A percentile compares a stretch with the other conserved stretches of the same genome.
These are phyloP conservation scores for Zapus hudsonius DNA, from an alignment of 2,113 vertebrate genomes.

Conservation along the genomic window DNA sequence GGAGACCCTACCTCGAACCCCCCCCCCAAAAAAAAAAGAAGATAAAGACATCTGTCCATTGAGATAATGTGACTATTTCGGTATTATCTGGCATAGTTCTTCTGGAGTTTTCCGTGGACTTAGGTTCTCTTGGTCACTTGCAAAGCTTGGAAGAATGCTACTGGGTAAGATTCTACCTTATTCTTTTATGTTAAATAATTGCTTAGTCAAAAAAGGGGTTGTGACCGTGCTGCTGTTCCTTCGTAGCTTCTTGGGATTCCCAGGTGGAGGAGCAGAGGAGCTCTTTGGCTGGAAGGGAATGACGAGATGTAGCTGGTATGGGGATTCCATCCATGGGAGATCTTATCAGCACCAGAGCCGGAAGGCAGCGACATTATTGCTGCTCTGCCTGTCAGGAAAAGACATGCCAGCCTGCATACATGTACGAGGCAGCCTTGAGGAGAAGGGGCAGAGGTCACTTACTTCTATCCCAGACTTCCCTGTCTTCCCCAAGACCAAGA, in stretches of 20 bases:
- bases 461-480: neutral
- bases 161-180: neutral
- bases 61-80: neutral
- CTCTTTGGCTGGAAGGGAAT: neutral
- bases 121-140: conserved; percentile 11
- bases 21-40: too few species aligned
- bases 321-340: neutral
- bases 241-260: neutral
- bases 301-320: neutral
- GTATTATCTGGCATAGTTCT: neutral
- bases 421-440: neutral
- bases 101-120: conserved; percentile 46
- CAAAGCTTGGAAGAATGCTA: neutral
- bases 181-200: conserved; percentile 5
- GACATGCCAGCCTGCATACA: neutral
- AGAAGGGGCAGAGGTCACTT: neutral
- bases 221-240: neutral
- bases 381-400: neutral
- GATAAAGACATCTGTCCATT: neutral
- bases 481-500: neutral
- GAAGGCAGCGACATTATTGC: neutral
- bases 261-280: neutral
- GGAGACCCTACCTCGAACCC: too few species aligned
- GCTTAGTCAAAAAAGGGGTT: conserved; percentile 10
- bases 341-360: neutral